Evolutionary conservation across 1,140 invertebrate species (phyloP), one percentile per base, ranked within the genome.

Genomic region (Brachionus angularis): DNA sequence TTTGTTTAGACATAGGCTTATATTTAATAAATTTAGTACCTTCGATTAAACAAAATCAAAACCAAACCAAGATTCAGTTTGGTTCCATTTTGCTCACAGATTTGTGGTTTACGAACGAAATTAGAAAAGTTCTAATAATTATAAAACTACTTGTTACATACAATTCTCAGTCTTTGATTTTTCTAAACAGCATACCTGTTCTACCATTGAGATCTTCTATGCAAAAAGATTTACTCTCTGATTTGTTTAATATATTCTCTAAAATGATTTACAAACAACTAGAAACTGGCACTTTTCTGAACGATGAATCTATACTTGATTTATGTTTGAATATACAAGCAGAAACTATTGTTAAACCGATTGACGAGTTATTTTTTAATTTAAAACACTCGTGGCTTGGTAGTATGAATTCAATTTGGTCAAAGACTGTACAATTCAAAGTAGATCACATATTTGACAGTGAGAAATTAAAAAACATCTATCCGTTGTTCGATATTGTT

Each of bases 211-310:
- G 44, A 46, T 47, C 47, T 18, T 46, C 62, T 12, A 39, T 58
- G 33, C 47, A 46, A 46, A 67, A 67, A 8, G 62, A 67, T 29
- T 47, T 67, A 47, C 29, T 67, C 21, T 14, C 62, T 29, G 62
- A 67, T 5, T 33, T 67, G 21, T 67, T 67, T 18, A 50, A 67
- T 8, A 7, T 67, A 1, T 67, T 47, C 12, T 47, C 62, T 3
- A 67, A 33, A 21, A 31, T 67, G 12, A 46, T 47, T 25, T 33
- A 67, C 14, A 25, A 18, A 29, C 21, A 31, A 12, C 8, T 67
- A 16, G 62, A 67, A 46, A 16, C 10, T 10, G 62, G 42, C 33
- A 67, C 14, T 8, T 67, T 64, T 21, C 10, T 50, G 4, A 67
- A 67, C 23, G 62, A 67, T 36, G 53, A 58, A 39, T 39, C 33